Base-by-base conservation (phyloP, 2,888 invertebrate species). In the Xiphydria camelus region DNA sequence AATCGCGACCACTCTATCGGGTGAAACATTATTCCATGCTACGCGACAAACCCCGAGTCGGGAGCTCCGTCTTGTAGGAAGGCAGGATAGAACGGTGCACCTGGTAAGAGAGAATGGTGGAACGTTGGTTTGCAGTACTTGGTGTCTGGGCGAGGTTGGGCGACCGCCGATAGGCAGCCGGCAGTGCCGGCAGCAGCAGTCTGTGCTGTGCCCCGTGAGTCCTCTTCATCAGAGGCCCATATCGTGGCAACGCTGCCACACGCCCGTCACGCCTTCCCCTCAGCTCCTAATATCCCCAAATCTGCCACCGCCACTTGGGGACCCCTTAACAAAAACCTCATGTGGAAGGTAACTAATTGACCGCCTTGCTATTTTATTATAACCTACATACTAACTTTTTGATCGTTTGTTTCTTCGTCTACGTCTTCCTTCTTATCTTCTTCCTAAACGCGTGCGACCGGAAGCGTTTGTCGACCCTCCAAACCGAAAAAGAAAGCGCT, bases 251-350 rank as follows among this genome's bases (percentile, higher is more conserved):
- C 73, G 61, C 62, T 74, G 66, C 73, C 73, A 57, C 70, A 75
- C 68, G 66, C 70, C 60, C 70, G 71, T 61, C 71, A 73, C 67
- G 67, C 70, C 62, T 68, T 70, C 66, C 71, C 72, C 68, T 71
- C 74, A 70, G 77, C 78, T 74, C 76, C 78, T 67, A 78, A 81
- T 76, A 78, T 82, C 70, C 81, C 81, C 70, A 82, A 82, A 79
- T 82, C 82, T 70, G 79, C 80, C 69, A 82, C 73, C 54, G 73
- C 82, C 69, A 82, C 82, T 73, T 82, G 82, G 82, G 82, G 81
- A 71, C 80, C 81, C 70, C 80, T 82, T 75, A 81, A 82, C 77
- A 82, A 82, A 79, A 80, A 82, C 76, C 79, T 82, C 76, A 79
- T 80, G 73, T 82, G 81, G 82, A 83, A 83, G 82, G 82, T 82